Evolutionary conservation across 2,888 invertebrate genomes (phyloP).

Genomic region (Phaonia tiefii): DNA sequence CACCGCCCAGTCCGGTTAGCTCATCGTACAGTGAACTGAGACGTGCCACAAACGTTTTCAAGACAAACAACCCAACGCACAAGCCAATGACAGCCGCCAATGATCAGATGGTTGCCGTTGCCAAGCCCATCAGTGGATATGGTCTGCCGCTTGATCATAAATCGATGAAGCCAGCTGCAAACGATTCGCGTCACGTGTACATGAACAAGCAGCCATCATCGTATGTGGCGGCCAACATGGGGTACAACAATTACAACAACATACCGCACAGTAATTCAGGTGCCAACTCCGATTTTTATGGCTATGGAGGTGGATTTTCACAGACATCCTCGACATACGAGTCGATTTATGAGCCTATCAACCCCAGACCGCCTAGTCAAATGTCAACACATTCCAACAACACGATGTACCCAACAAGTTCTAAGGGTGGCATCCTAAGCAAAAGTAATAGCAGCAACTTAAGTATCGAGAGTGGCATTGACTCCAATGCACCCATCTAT

Average conservation of each 20-base stretch:
- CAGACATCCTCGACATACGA: conserved; percentile 90
- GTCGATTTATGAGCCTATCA: conserved; percentile 95
- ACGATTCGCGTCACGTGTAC: conserved; percentile 48
- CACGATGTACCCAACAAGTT: conserved; percentile 86
- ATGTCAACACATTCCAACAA: conserved; percentile 86
- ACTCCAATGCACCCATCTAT: conserved; percentile 72
- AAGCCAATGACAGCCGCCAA: conserved; percentile 21
- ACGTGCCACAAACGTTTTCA: conserved; percentile 87
- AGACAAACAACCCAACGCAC: conserved; percentile 45
- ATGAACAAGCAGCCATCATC: conserved; percentile 38
- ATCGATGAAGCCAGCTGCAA: background rate
- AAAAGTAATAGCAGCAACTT: conserved; percentile 59
- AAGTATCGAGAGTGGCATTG: conserved; percentile 66
- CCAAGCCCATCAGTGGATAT: conserved; percentile 47
- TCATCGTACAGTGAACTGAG: conserved; percentile 94
- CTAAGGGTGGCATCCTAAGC: conserved; percentile 75
- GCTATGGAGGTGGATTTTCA: conserved; percentile 85
- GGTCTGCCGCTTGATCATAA: conserved; percentile 51
- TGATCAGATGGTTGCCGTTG: conserved; percentile 24
- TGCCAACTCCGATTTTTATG: conserved; percentile 80
- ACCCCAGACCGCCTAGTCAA: conserved; percentile 88
- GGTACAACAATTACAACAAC: conserved; percentile 40
- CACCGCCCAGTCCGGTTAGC: conserved; percentile 94
- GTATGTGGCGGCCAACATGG: conserved; percentile 37
- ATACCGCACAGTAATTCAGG: conserved; percentile 29